Conservation (phyloP, 2,797 vertebrate genomes). For the Liparis tanakae region DNA sequence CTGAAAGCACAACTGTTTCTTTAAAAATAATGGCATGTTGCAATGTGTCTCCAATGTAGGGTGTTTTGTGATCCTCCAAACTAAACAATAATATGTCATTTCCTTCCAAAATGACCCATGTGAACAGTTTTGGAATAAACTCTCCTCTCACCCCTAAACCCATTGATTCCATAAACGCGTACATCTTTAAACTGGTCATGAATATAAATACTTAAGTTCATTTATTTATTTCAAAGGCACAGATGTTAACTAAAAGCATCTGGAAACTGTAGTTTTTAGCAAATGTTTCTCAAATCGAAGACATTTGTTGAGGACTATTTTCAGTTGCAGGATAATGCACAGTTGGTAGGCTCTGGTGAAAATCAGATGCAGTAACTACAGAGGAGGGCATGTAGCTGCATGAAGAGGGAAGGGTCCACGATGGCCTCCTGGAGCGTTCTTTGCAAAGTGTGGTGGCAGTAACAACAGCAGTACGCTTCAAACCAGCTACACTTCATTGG, state of each 20-base stretch:
- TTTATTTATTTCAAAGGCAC: background rate
- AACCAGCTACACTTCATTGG: too few species aligned
- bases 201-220: background rate
- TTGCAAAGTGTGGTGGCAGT: slow-evolving; percentile 20
- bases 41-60: slow-evolving; percentile 27
- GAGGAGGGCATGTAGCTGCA: slow-evolving; percentile 3
- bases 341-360: background rate
- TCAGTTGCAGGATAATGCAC: background rate
- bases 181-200: slow-evolving; percentile 5
- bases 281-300: background rate
- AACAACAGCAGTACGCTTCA: slow-evolving; percentile 21
- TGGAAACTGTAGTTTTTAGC: background rate
- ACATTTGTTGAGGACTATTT: background rate
- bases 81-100: slow-evolving; percentile 19
- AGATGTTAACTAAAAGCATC: background rate
- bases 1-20: slow-evolving; percentile 55
- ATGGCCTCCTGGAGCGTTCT: background rate
- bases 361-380: too few species aligned
- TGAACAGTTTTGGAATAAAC: background rate
- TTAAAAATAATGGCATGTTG: slow-evolving; percentile 40
- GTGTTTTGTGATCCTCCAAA: slow-evolving; percentile 8
- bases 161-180: background rate
- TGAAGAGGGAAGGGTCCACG: background rate
- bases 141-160: background rate
- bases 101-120: background rate